Evolutionary conservation across 2,888 invertebrate genomes (phyloP), one percentile per base, ranked within the genome.

Genomic region (Aporophyla lueneburgensis): DNA sequence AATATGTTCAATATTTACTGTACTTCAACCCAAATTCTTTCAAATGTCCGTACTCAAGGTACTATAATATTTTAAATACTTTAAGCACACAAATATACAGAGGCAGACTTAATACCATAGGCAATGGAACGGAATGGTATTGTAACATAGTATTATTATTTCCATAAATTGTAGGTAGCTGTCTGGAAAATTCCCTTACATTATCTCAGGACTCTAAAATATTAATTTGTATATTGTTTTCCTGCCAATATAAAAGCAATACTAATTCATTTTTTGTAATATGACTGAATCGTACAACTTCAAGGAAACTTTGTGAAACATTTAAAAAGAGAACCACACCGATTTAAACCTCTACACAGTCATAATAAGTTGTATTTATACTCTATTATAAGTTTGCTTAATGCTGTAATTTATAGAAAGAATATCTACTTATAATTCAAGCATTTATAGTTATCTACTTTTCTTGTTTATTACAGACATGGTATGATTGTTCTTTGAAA

Each of bases 301-400:
- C 21, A 19, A 40, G 80, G 10, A 51, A 67, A 71, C 14, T 46
- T 59, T 40, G 33, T 65, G 65, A 53, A 71, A 79, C 27, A 79
- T 5, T 19, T 27, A 43, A 43, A 67, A 71, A 5, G 51, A 7
- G 21, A 33, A 54, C 2, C 1, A 58, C 9, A 43, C 40, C 12
- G 3, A 53, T 56, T 56, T 54, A 21, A 19, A n/a, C 40, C 9
- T 24, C 2, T 12, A 16, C 51, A 6, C 40, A n/a, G n/a, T n/a
- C n/a, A 49, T 63, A 3, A 4, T 53, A 19, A 7, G 43, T 54
- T 43, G 67, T 24, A 65, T 40, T 53, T 59, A 73, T 14, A 27
- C n/a, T 19, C 1, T 74, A 2, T 10, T 19, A 51, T 73, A 49
- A 1, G 46, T 33, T 49, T 58, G 7, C 12, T 46, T 27, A 7